Base-by-base conservation (phyloP, 2,113 vertebrate genomes). In the Tragelaphus buxtoni region DNA sequence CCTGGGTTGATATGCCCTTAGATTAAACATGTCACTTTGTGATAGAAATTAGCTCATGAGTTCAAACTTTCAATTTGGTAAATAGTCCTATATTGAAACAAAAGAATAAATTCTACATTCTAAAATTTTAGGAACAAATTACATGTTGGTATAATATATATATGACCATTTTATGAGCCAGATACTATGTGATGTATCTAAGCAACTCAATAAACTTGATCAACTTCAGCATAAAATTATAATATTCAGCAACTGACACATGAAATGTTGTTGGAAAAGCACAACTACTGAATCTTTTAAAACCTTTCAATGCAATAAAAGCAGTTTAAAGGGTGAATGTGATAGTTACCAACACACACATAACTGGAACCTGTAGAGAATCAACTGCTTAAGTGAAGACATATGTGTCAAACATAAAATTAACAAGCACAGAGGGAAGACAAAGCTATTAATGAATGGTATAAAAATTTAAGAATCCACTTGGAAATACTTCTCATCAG, bases 391-490 rank as follows among this genome's bases (percentile, higher is more conserved):
- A 97, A 97, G 91, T 85, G 91, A 98, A 91, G 58, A 94, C 47
- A 82, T 72, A 88, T 94, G 83, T 65, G 85, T 94, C 96, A 96
- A 97, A 93, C 96, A 96, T 72, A 97, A 98, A 98, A 98, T 97
- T 98, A 98, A 98, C 72, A 97, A 98, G 97, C 97, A 96, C 83
- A 97, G 84, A 93, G 98, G 94, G 96, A 97, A 98, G 90, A 97
- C 93, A 94, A 97, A 95, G 94, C 97, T 96, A 88, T 96, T 98
- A 98, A 98, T 39, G 97, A 98, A 98, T 69, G 93, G 86, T 97
- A 97, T 92, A 98, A 98, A 96, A 94, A 95, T 97, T 97, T 88
- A 98, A 98, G 97, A 98, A 98, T 95, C 95, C 92, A 96, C 80
- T 3, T 97, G 98, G 97, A 98, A 98, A 94, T 7, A 86, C 87